Evolutionary conservation across 37 sponge, comb jelly and placozoan species (phyloP).

Genomic region (Crambe crambe): DNA sequence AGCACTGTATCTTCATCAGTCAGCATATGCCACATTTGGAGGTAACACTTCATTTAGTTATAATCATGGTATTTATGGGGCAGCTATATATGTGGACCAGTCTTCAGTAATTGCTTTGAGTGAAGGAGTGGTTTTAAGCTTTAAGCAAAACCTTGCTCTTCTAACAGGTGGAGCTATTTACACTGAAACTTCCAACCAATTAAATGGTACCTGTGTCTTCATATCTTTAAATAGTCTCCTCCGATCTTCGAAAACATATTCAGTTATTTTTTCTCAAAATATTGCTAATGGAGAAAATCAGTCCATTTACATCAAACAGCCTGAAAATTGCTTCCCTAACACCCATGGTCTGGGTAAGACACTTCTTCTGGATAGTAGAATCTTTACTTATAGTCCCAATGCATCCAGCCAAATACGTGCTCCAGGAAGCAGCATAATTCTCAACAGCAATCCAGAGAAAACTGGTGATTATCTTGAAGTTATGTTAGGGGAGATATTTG

Average conservation of each 20-base stretch:
- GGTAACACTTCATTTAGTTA: not conserved
- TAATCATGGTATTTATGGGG: not conserved
- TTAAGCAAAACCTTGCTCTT: not conserved
- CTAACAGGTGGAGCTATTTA: not conserved
- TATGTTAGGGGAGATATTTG: constrained; percentile 1
- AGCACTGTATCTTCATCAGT: not conserved
- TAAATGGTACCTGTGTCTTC: not conserved
- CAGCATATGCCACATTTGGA: constrained; percentile 11
- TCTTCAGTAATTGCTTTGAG: not conserved
- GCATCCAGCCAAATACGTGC: not conserved
- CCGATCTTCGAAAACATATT: not conserved
- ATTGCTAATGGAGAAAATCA: not conserved
- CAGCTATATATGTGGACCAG: not conserved
- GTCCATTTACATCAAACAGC: not conserved
- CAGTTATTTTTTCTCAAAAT: not conserved
- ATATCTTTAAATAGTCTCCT: not conserved
- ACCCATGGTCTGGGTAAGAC: not conserved
- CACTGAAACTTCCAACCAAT: not conserved
- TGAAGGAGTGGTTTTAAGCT: not conserved
- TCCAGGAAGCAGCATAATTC: not conserved
- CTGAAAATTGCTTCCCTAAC: not conserved
- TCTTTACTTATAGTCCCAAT: not conserved
- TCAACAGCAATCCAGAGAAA: not conserved
- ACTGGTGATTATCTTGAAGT: not conserved
- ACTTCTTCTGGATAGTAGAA: not conserved